A percentile compares a stretch with the other conserved stretches of the same genome.
Evolutionary conservation across 2,888 invertebrate genomes (phyloP).

Genomic region (Colostygia pectinataria): DNA sequence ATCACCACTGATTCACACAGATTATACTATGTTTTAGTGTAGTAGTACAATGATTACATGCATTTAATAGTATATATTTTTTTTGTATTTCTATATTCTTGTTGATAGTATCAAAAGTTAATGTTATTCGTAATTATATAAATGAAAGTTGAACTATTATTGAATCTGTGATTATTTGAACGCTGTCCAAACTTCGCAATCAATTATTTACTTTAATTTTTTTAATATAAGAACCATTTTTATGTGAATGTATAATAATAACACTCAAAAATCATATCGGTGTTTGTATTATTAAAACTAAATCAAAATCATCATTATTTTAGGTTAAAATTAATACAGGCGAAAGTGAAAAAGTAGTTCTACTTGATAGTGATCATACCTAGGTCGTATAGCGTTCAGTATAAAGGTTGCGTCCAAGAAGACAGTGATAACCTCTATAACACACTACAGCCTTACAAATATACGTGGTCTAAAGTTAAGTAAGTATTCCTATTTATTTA

Average conservation of each 20-base stretch:
- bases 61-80: constrained; percentile 72
- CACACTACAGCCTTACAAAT: too few relatives aligned
- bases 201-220: constrained; percentile 27
- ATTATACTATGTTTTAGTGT: constrained; percentile 38
- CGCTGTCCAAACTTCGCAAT: constrained; percentile 39
- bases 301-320: too few relatives aligned
- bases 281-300: constrained; percentile 4
- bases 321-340: too few relatives aligned
- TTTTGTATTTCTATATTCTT: constrained; percentile 48
- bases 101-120: constrained; percentile 45
- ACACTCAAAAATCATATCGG: constrained; percentile 1
- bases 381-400: too few relatives aligned
- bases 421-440: too few relatives aligned
- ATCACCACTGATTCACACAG: constrained; percentile 1
- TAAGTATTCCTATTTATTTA: too few relatives aligned
- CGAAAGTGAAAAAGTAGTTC: too few relatives aligned
- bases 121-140: constrained; percentile 43
- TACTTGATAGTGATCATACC: too few relatives aligned
- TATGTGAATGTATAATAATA: constrained; percentile 13
- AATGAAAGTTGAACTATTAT: constrained; percentile 29
- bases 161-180: constrained; percentile 37
- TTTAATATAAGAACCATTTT: constrained; percentile 24
- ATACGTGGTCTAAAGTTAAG: too few relatives aligned
- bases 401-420: too few relatives aligned
- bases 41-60: constrained; percentile 70